Conservation (phyloP, 2,113 vertebrate species). For the Vombatus ursinus region DNA sequence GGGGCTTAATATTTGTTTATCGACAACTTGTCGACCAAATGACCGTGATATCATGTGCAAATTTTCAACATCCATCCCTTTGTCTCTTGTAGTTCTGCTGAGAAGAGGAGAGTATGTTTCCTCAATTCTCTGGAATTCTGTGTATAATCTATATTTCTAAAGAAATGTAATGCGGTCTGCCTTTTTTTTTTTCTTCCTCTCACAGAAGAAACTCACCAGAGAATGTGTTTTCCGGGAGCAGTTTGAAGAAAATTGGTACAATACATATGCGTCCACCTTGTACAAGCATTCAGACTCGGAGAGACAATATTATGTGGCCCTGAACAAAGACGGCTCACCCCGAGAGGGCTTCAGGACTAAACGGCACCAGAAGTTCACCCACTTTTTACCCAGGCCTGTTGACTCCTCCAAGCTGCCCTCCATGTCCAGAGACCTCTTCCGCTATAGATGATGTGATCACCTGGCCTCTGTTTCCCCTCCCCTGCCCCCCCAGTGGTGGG, state of each 20-base stretch:
- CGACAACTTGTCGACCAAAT: not conserved
- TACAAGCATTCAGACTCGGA: conserved; percentile 96
- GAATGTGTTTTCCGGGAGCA: conserved; percentile 99
- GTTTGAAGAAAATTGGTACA: conserved; percentile 99
- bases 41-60: too few species aligned
- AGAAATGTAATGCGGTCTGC: conserved; percentile 62
- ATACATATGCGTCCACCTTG: conserved; percentile 97
- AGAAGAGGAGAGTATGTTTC: not conserved
- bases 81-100: not conserved
- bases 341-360: conserved; percentile 97
- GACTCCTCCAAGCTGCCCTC: conserved; percentile 95
- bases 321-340: conserved; percentile 98
- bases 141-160: not conserved
- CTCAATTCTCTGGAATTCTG: not conserved
- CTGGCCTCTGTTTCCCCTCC: conserved; percentile 40
- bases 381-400: conserved; percentile 96
- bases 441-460: conserved; percentile 91
- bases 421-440: conserved; percentile 94
- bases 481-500: conserved; percentile 51
- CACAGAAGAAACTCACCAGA: conserved; percentile 95
- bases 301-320: conserved; percentile 95
- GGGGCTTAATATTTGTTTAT: not conserved
- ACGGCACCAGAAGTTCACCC: conserved; percentile 98
- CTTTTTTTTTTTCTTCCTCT: conserved; percentile 63
- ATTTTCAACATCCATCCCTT: not conserved